Conservation (phyloP, 2,888 invertebrate species). For the Nemurella pictetii region DNA sequence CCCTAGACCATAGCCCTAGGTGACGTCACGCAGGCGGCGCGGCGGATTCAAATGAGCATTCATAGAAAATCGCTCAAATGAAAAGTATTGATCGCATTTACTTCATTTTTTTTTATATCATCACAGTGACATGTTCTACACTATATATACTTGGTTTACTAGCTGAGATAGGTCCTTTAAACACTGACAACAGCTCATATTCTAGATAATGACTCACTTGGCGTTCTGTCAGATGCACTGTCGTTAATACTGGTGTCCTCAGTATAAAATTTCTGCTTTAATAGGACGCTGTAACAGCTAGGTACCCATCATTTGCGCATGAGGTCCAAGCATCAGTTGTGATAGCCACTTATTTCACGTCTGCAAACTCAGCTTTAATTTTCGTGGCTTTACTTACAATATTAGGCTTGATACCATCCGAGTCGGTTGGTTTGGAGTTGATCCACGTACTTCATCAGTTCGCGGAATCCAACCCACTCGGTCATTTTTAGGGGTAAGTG, state of each 20-base stretch:
- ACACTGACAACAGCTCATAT: slow-evolving; percentile 41
- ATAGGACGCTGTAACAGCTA: slow-evolving; percentile 46
- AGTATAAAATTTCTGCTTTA: slow-evolving; percentile 43
- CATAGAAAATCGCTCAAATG: too few relatives aligned
- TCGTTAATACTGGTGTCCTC: slow-evolving; percentile 40
- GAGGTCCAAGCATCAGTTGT: slow-evolving; percentile 47
- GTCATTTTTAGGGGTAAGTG: not conserved
- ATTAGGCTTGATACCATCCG: not conserved
- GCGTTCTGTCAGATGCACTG: slow-evolving; percentile 42
- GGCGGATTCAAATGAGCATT: too few relatives aligned
- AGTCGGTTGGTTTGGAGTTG: not conserved
- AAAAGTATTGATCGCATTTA: too few relatives aligned
- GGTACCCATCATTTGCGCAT: slow-evolving; percentile 41
- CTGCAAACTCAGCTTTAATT: not conserved
- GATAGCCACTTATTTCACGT: slow-evolving; percentile 41
- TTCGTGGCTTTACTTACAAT: not conserved
- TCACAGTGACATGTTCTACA: too few relatives aligned
- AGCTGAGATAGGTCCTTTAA: too few relatives aligned
- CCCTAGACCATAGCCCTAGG: too few relatives aligned
- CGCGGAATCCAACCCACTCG: not conserved
- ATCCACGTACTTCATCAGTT: not conserved
- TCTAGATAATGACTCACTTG: slow-evolving; percentile 43
- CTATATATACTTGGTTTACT: too few relatives aligned
- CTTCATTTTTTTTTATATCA: too few relatives aligned
- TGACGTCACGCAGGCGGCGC: too few relatives aligned